Evolutionary conservation across 2,113 vertebrate species (phyloP).

Genomic region (Dermatemys mawii): DNA sequence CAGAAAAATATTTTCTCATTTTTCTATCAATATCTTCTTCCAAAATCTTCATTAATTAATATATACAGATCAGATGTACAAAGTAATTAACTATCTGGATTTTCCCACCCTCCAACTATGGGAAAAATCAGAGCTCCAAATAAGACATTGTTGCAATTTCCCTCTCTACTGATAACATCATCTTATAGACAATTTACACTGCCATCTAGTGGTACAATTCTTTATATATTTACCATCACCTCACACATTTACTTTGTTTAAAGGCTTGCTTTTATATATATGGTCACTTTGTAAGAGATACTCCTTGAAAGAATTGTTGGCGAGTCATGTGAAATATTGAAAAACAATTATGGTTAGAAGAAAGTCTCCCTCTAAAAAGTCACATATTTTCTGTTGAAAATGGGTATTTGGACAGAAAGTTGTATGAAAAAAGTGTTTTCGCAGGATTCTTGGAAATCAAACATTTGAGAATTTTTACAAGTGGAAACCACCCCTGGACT

Average conservation of each 20-base stretch:
- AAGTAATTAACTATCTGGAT: background rate
- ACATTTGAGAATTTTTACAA: background rate
- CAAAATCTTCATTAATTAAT: too few species aligned
- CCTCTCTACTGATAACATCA: rapidly evolving
- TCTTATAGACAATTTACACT: background rate
- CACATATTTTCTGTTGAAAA: background rate
- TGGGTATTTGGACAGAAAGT: background rate
- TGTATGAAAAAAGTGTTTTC: background rate
- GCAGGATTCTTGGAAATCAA: background rate
- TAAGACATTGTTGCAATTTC: rapidly evolving
- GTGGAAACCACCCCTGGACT: background rate
- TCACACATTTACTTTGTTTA: rapidly evolving
- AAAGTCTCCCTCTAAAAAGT: background rate
- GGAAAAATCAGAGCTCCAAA: background rate
- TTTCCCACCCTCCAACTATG: background rate
- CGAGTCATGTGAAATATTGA: background rate
- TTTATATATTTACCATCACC: background rate
- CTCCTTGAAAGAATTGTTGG: rapidly evolving
- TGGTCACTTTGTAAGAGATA: rapidly evolving
- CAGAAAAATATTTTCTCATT: background rate
- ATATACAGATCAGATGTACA: background rate
- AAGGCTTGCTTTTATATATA: rapidly evolving
- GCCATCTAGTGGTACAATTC: constrained; percentile 45
- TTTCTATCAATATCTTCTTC: background rate
- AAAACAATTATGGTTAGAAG: background rate